phyloP scores from a whole-genome alignment of 2,888 invertebrate genomes.

The Parnassius apollo region DNA sequence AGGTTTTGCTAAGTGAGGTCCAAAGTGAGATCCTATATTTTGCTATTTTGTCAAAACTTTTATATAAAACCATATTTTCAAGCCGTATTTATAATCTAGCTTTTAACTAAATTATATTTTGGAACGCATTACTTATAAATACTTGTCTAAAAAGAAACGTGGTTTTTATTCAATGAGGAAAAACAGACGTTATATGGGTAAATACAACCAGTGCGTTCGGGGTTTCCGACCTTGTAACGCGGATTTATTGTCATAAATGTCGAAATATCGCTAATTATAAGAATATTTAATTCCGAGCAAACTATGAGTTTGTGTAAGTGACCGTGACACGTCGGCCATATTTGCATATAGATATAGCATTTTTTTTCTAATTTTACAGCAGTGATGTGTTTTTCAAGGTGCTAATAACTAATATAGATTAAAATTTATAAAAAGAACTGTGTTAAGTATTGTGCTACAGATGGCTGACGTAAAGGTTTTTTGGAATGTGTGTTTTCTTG shows the following conservation, averaged over 20 bases:
- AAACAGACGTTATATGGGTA: neutral
- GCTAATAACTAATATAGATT: neutral
- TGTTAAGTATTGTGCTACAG: constrained; percentile 6
- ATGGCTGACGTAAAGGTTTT: constrained; percentile 15
- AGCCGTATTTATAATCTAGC: no score
- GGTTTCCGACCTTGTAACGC: constrained; percentile 3
- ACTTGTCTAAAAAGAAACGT: neutral
- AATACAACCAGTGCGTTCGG: constrained; percentile 15
- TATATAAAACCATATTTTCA: no score
- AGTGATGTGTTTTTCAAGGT: neutral
- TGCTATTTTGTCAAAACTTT: no score
- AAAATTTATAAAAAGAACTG: neutral
- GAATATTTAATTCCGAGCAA: neutral
- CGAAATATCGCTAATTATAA: neutral
- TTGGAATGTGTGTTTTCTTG: constrained; percentile 19
- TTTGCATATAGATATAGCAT: neutral
- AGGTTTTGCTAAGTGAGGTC: no score
- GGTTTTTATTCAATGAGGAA: constrained; percentile 6
- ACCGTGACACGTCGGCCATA: neutral
- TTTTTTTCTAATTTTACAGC: constrained; percentile 1
- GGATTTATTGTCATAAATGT: constrained; percentile 1
- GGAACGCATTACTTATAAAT: neutral
- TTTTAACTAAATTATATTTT: no score
- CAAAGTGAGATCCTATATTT: no score
- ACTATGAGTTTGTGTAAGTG: neutral